These are phyloP conservation scores for Ommatoiulus sabulosus DNA, from an alignment of 2,888 invertebrate genomes.

Conservation along the genomic window DNA sequence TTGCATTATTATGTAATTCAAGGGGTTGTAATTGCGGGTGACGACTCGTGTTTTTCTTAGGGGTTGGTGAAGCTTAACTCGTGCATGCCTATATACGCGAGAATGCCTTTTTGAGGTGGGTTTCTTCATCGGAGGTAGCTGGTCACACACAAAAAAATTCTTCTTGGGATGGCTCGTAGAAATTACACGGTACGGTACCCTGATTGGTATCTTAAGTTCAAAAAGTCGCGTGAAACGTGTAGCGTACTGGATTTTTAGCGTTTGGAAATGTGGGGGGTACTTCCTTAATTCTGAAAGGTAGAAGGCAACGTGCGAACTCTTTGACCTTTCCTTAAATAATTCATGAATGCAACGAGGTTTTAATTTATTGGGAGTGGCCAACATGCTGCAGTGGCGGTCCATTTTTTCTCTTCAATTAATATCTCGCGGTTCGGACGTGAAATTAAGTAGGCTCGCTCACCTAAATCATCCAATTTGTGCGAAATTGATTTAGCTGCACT, in stretches of 20 bases:
- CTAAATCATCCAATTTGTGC: constrained; percentile 36
- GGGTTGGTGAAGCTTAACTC: not conserved
- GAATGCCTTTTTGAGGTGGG: not conserved
- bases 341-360: constrained; percentile 8
- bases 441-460: constrained; percentile 21
- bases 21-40: not conserved
- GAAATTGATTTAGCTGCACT: constrained; percentile 18
- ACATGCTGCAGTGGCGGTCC: constrained; percentile 26
- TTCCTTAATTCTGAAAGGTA: not conserved
- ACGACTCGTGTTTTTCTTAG: constrained; percentile 11
- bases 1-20: not conserved
- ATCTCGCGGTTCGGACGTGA: not conserved
- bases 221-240: constrained; percentile 30
- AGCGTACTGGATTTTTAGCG: not conserved
- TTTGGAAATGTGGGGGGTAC: not conserved
- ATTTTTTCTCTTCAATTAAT: constrained; percentile 17
- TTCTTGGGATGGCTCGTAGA: not conserved
- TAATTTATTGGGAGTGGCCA: constrained; percentile 14
- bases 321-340: constrained; percentile 6
- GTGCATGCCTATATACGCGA: not conserved
- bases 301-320: not conserved
- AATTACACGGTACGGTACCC: not conserved
- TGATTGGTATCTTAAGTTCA: not conserved
- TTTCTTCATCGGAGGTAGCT: constrained; percentile 6
- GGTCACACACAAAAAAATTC: not conserved